A percentile compares a stretch with the other conserved stretches of the same genome.
Evolutionary conservation across 2,888 invertebrate genomes (phyloP).

Genomic region (Ectropis crepuscularia): DNA sequence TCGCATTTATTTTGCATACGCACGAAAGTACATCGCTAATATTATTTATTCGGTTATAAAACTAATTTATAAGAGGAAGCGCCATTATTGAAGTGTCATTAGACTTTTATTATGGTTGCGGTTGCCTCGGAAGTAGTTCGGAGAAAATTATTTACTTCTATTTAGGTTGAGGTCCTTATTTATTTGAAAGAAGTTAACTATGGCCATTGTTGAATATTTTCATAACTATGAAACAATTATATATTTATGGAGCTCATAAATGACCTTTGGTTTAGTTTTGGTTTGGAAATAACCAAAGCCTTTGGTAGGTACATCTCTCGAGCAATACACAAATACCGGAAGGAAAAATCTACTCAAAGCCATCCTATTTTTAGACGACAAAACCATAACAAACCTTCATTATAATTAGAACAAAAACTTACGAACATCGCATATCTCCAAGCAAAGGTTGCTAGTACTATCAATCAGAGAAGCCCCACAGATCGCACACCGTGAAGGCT

Average conservation of each 20-base stretch:
- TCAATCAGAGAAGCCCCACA: constrained; percentile 49
- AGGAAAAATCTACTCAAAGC: constrained; percentile 2
- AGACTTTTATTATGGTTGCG: constrained; percentile 33
- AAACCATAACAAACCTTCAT: constrained; percentile 19
- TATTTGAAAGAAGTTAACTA: too few relatives aligned
- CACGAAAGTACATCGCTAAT: constrained; percentile 57
- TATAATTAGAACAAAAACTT: constrained; percentile 12
- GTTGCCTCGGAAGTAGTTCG: constrained; percentile 23
- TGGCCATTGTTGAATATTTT: too few relatives aligned
- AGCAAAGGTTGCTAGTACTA: constrained; percentile 30
- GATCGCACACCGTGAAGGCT: constrained; percentile 52
- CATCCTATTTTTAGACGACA: not conserved
- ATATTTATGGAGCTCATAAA: not conserved
- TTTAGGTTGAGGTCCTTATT: not conserved
- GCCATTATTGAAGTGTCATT: constrained; percentile 49
- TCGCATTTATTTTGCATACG: constrained; percentile 64
- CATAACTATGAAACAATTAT: too few relatives aligned
- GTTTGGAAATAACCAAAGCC: too few relatives aligned
- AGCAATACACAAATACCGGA: constrained; percentile 2
- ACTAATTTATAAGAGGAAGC: constrained; percentile 61
- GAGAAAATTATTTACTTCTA: constrained; percentile 15
- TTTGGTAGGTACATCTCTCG: too few relatives aligned
- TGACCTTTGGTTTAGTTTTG: too few relatives aligned
- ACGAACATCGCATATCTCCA: constrained; percentile 32
- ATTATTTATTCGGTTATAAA: constrained; percentile 50